These are phyloP conservation scores for Phalera bucephala DNA, from an alignment of 2,888 invertebrate species.

Conservation along the genomic window DNA sequence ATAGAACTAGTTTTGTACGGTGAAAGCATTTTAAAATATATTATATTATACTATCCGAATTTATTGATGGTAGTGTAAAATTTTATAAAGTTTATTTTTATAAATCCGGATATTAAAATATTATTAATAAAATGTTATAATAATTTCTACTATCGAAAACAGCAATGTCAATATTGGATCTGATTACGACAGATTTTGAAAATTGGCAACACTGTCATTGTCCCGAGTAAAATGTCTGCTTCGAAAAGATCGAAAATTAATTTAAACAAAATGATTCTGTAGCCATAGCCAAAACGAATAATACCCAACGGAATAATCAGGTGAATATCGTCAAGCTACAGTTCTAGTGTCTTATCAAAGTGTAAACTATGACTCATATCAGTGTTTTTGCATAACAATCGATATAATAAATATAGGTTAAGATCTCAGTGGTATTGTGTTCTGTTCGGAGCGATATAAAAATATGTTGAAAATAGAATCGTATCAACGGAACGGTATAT, in stretches of 20 bases:
- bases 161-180: too few species aligned
- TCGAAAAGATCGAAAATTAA: constrained; percentile 64
- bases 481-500: constrained; percentile 53
- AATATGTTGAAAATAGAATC: constrained; percentile 58
- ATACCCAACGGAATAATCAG: constrained; percentile 56
- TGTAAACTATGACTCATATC: constrained; percentile 59
- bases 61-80: too few species aligned
- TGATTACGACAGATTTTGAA: constrained; percentile 5
- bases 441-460: constrained; percentile 61
- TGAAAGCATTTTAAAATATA: too few species aligned
- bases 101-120: too few species aligned
- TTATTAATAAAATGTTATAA: too few species aligned
- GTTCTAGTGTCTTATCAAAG: constrained; percentile 42
- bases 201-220: constrained; percentile 44
- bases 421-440: constrained; percentile 73
- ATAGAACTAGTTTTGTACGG: too few species aligned
- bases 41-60: too few species aligned
- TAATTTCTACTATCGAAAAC: too few species aligned
- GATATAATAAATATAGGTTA: constrained; percentile 81
- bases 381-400: constrained; percentile 82
- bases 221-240: constrained; percentile 77
- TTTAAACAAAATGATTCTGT: constrained; percentile 60
- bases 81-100: too few species aligned
- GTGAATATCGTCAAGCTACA: constrained; percentile 55
- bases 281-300: constrained; percentile 48